Conservation (phyloP, 2,797 vertebrate genomes). For the Graptemys geographica region DNA sequence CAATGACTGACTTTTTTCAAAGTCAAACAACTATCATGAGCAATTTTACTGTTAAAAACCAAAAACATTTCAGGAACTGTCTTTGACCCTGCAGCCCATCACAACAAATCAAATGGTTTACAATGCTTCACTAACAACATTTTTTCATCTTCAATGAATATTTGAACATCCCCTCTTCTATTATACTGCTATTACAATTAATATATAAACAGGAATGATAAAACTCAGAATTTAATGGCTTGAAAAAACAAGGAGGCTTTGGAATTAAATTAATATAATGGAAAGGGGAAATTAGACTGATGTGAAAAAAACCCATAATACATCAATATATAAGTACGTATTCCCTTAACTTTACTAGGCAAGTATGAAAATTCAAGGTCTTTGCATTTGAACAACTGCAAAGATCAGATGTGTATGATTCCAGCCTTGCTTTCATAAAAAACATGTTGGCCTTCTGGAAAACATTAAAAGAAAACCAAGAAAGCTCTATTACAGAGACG, state of each 20-base stretch:
- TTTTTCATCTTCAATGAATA: slow-evolving; percentile 15
- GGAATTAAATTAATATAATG: neutral
- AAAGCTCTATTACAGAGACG: slow-evolving; percentile 72
- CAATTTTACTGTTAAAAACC: neutral
- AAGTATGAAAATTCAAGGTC: slow-evolving; percentile 43
- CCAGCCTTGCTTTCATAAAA: slow-evolving; percentile 69
- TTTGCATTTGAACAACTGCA: slow-evolving; percentile 50
- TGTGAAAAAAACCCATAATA: neutral
- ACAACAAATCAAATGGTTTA: neutral
- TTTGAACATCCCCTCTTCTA: slow-evolving; percentile 32
- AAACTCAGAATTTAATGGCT: slow-evolving; percentile 13
- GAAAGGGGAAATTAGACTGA: neutral
- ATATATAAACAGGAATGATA: slow-evolving; percentile 27
- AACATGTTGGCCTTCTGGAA: slow-evolving; percentile 76
- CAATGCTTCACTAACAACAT: slow-evolving; percentile 27
- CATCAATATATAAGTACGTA: neutral
- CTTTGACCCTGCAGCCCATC: neutral
- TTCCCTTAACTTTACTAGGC: neutral
- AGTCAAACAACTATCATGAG: neutral
- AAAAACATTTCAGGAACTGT: neutral
- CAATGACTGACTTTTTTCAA: neutral
- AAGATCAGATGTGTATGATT: slow-evolving; percentile 67
- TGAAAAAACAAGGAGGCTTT: slow-evolving; percentile 20
- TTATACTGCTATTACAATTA: slow-evolving; percentile 40
- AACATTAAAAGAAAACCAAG: slow-evolving; percentile 77